A percentile compares a stretch with the other conserved stretches of the same genome.
These are phyloP conservation scores for Dendrocopos noguchii DNA, from an alignment of 2,113 vertebrate genomes.

Conservation along the genomic window DNA sequence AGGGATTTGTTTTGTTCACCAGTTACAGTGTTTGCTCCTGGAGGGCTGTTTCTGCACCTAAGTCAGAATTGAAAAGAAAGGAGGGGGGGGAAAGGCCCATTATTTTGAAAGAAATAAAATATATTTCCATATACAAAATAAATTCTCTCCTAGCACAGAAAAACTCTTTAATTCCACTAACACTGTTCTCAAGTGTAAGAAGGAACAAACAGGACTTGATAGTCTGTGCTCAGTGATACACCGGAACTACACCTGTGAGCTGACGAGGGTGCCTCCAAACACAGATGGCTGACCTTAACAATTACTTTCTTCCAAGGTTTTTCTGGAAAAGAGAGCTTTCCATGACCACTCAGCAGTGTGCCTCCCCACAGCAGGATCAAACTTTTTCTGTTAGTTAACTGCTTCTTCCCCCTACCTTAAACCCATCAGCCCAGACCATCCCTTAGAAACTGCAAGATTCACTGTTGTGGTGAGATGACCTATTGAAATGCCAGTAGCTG, in stretches of 20 bases:
- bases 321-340: not conserved
- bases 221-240: accelerated
- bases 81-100: too few species aligned
- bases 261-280: not conserved
- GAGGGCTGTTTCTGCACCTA: not conserved
- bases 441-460: not conserved
- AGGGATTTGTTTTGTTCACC: not conserved
- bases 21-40: not conserved
- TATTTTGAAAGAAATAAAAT: not conserved
- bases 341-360: not conserved
- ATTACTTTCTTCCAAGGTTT: not conserved
- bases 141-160: not conserved
- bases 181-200: not conserved
- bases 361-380: not conserved
- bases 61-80: not conserved
- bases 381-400: not conserved
- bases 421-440: not conserved
- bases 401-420: not conserved
- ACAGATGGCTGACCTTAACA: not conserved
- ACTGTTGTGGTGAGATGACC: not conserved
- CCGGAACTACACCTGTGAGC: accelerated
- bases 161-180: not conserved
- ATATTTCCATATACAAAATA: not conserved
- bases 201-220: not conserved
- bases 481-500: not conserved